These are phyloP conservation scores for Conistra vaccinii DNA, from an alignment of 2,888 invertebrate genomes.

Conservation along the genomic window DNA sequence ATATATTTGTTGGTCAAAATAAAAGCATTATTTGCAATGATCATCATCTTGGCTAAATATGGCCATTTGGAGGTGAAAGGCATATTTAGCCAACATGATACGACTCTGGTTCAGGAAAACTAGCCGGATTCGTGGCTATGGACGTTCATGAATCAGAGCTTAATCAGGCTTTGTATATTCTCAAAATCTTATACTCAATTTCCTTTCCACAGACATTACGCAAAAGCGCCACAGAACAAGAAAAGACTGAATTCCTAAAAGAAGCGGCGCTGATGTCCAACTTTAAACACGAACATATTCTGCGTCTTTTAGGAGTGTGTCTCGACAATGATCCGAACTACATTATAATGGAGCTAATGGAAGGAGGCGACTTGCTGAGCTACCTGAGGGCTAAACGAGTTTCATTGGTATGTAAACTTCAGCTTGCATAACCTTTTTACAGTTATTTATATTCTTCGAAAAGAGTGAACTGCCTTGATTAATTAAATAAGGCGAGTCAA, in stretches of 20 bases:
- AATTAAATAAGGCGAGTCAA: background rate
- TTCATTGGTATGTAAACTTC: constrained; percentile 89
- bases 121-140: background rate
- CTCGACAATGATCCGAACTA: constrained; percentile 98
- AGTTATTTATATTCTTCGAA: background rate
- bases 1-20: background rate
- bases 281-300: constrained; percentile 98
- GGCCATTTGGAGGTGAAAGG: too few species aligned
- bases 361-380: constrained; percentile 98
- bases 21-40: background rate
- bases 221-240: constrained; percentile 97
- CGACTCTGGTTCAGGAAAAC: background rate
- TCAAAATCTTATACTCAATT: background rate
- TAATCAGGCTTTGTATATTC: background rate
- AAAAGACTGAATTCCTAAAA: constrained; percentile 98
- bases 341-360: constrained; percentile 99
- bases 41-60: too few species aligned
- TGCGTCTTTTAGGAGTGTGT: constrained; percentile 98
- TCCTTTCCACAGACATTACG: constrained; percentile 93
- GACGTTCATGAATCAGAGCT: background rate
- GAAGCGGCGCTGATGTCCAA: constrained; percentile 99
- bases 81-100: background rate
- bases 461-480: background rate
- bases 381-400: constrained; percentile 96
- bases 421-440: background rate